Base-by-base conservation (phyloP, 2,888 invertebrate species). In the Neocrepidodera transversa region DNA sequence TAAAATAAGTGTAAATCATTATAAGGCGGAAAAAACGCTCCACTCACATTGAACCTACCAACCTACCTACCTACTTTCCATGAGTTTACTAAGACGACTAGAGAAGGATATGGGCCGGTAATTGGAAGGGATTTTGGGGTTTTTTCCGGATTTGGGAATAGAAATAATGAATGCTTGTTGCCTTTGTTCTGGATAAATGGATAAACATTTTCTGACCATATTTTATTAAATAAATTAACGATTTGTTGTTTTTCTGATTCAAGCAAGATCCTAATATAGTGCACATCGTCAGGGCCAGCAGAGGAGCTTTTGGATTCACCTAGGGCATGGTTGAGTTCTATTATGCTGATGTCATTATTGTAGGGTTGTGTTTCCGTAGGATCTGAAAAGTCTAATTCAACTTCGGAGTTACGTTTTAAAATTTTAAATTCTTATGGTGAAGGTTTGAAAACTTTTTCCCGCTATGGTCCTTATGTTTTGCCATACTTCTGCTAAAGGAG, bases 141-240 rank as follows among this genome's bases (percentile, higher is more conserved):
- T 26, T 43, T 53, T 54, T 8, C 43, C 48, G 2, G 23, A 14
- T 50, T 60, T 63, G 2, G 32, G 43, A 5, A 54, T 45, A 10
- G 58, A 51, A 1, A 60, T 47, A 17, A 59, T 35, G n/a, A 49
- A 42, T 2, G 59, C 55, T 6, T 26, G 20, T 13, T 36, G 48
- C 58, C 53, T n/a, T 58, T 18, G 32, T 32, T 1, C 11, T 6
- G 17, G n/a, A n/a, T n/a, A n/a, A n/a, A n/a, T n/a, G n/a, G n/a
- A n/a, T n/a, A n/a, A n/a, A n/a, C 17, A n/a, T 30, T 18, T 52
- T 28, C 30, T 10, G 2, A 18, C 28, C 58, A 62, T 40, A 62
- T 45, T 13, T 18, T 36, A 11, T 62, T 58, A 5, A 40, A 63
- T n/a, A 56, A n/a, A 3, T 45, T n/a, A n/a, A 60, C 11, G 0